A percentile compares a stretch with the other conserved stretches of the same genome.
phyloP scores from a whole-genome alignment of 2,797 vertebrate genomes.

The Pseudopleuronectes americanus region DNA sequence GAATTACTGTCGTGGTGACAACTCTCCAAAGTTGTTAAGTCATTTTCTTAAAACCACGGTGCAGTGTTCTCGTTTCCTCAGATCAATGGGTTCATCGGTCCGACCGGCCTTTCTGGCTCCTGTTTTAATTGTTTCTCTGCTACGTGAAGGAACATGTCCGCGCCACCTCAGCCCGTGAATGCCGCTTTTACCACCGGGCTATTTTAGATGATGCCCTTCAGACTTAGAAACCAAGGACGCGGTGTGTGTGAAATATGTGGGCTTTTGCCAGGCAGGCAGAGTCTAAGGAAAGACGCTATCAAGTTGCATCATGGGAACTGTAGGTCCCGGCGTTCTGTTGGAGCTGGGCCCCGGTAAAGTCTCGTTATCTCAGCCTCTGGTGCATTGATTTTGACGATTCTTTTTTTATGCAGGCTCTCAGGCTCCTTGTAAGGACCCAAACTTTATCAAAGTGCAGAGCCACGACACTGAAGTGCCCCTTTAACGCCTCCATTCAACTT shows the following conservation, averaged over 20 bases:
- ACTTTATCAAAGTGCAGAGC: conserved; percentile 12
- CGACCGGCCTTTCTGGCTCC: background rate
- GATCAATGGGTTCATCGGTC: background rate
- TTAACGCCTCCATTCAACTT: conserved; percentile 74
- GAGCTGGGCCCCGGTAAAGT: conserved; percentile 3
- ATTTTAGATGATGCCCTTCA: conserved; percentile 11
- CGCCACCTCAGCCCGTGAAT: background rate
- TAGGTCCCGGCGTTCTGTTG: background rate
- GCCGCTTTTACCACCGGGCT: conserved; percentile 5
- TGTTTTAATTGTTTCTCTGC: background rate
- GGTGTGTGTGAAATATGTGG: background rate
- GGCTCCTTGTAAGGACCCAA: conserved; percentile 1
- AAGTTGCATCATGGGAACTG: conserved; percentile 37
- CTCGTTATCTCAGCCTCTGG: conserved; percentile 21
- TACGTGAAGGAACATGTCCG: background rate
- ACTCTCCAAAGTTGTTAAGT: conserved; percentile 13
- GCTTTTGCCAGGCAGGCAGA: background rate
- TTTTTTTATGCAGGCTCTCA: conserved; percentile 9
- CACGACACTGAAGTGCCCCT: conserved; percentile 38
- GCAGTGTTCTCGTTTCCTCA: background rate
- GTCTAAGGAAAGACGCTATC: background rate
- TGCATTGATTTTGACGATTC: conserved; percentile 20
- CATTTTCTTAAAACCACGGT: background rate
- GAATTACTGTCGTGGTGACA: background rate
- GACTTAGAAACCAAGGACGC: background rate